Evolutionary conservation across 2,888 invertebrate genomes (phyloP).

Genomic region (Agrochola lota): DNA sequence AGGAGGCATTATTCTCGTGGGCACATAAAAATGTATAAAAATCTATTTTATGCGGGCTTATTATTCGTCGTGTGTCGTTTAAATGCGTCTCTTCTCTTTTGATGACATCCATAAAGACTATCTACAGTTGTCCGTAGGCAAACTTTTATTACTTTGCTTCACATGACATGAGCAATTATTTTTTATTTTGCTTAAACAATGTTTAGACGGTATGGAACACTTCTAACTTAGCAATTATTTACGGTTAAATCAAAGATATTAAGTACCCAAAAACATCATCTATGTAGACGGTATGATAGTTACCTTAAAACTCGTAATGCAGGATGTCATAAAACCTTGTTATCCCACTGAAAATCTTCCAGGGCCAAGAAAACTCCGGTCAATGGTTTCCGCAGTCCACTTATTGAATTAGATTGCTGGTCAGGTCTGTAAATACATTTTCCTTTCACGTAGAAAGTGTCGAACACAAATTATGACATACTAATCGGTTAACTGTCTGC

Average conservation of each 20-base stretch:
- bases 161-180: constrained; percentile 15
- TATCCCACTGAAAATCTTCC: not conserved
- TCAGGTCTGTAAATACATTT: constrained; percentile 31
- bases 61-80: constrained; percentile 77
- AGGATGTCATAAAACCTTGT: not conserved
- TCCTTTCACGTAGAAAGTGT: constrained; percentile 46
- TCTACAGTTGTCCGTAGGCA: constrained; percentile 58
- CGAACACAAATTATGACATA: constrained; percentile 63
- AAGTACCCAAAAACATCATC: not conserved
- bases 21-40: constrained; percentile 74
- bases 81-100: constrained; percentile 73
- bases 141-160: constrained; percentile 57
- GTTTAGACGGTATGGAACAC: not conserved
- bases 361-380: not conserved
- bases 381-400: not conserved
- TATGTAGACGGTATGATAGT: constrained; percentile 1
- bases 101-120: constrained; percentile 70
- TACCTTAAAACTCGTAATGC: too few species aligned
- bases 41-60: constrained; percentile 78
- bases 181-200: not conserved
- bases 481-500: constrained; percentile 65
- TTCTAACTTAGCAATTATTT: not conserved
- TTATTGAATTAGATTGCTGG: not conserved
- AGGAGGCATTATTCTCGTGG: constrained; percentile 71
- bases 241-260: not conserved